Conservation (phyloP, 1,140 invertebrate genomes). For the Diplogasteroides magnus region DNA sequence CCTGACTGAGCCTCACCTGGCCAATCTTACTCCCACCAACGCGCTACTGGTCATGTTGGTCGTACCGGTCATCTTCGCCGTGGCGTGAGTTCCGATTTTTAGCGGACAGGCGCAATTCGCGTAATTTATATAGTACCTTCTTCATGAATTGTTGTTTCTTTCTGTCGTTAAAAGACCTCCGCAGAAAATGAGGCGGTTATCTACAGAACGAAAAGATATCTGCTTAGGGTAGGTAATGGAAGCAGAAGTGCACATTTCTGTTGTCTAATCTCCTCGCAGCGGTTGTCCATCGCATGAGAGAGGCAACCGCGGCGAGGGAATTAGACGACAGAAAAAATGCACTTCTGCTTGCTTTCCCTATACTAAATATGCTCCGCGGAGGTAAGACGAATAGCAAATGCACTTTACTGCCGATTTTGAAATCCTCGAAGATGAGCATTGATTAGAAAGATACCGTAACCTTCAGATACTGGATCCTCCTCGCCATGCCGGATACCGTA, state of each 20-base stretch:
- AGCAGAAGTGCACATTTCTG: too few relatives aligned
- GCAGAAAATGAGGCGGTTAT: background rate
- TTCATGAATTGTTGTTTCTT: background rate
- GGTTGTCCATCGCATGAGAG: too few relatives aligned
- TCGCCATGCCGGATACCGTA: constrained; percentile 27
- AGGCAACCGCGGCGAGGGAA: too few relatives aligned
- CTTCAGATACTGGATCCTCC: constrained; percentile 32
- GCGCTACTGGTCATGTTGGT: constrained; percentile 42
- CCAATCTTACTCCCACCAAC: constrained; percentile 30
- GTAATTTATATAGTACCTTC: background rate
- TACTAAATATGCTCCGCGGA: too few relatives aligned
- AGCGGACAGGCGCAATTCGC: background rate
- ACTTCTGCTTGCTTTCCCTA: too few relatives aligned
- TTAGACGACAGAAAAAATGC: too few relatives aligned
- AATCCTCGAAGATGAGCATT: background rate
- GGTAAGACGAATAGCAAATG: too few relatives aligned
- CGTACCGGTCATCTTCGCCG: constrained; percentile 37
- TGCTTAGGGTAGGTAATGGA: too few relatives aligned
- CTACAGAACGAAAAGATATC: too few relatives aligned
- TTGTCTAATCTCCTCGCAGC: too few relatives aligned
- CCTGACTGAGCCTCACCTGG: constrained; percentile 39
- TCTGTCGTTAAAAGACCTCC: background rate
- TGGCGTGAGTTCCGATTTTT: constrained; percentile 36
- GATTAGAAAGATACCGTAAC: background rate
- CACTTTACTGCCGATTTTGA: background rate